Evolutionary conservation across 2,888 invertebrate genomes (phyloP).

Genomic region (Tenthredo amoena): DNA sequence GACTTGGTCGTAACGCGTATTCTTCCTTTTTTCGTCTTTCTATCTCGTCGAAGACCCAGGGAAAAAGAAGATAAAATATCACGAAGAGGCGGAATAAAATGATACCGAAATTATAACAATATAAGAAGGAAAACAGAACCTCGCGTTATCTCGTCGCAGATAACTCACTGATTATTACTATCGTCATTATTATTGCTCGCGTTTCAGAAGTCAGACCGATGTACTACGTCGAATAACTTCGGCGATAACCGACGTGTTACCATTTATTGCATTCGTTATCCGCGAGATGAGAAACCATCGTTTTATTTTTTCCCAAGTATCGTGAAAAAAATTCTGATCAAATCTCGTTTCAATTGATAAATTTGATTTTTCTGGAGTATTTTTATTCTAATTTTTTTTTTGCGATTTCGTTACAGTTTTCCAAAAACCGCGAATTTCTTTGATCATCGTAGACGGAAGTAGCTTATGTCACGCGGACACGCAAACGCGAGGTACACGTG

Average conservation of each 20-base stretch:
- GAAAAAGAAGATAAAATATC: slow-evolving; percentile 54
- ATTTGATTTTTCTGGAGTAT: background rate
- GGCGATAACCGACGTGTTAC: background rate
- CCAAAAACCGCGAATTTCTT: background rate
- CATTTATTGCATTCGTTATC: background rate
- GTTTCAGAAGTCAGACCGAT: slow-evolving; percentile 9
- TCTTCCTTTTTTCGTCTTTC: background rate
- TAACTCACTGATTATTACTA: slow-evolving; percentile 36
- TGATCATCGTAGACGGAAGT: background rate
- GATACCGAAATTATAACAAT: slow-evolving; percentile 53
- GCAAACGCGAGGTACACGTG: slow-evolving; percentile 25
- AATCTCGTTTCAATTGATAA: background rate
- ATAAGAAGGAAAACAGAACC: no score
- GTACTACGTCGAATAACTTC: background rate
- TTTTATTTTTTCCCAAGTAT: background rate
- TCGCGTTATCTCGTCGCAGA: slow-evolving; percentile 1
- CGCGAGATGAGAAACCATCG: background rate
- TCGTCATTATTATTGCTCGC: slow-evolving; percentile 10
- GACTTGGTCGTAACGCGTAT: background rate
- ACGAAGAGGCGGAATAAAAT: slow-evolving; percentile 33
- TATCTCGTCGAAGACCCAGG: background rate
- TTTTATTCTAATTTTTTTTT: no score
- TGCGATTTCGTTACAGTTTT: background rate
- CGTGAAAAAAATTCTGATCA: background rate
- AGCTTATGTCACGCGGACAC: slow-evolving; percentile 7